These are phyloP conservation scores for Drosophila prostipennis DNA, from an alignment of 2,888 invertebrate genomes.

Conservation along the genomic window DNA sequence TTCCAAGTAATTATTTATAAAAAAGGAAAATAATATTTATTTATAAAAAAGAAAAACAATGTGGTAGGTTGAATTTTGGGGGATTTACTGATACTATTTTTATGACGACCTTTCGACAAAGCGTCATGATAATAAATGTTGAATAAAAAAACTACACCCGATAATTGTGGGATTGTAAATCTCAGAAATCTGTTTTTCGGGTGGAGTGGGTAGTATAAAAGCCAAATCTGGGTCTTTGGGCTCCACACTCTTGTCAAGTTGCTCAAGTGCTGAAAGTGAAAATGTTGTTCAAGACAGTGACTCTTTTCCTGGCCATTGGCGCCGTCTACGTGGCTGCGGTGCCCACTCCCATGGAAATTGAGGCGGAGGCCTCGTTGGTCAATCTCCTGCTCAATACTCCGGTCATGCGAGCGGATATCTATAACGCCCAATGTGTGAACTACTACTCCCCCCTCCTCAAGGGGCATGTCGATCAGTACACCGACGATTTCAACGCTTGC, in stretches of 20 bases:
- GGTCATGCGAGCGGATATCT: background rate
- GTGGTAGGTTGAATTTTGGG: background rate
- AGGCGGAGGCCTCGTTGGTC: conserved; percentile 26
- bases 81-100: background rate
- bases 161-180: conserved; percentile 5
- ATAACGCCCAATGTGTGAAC: conserved; percentile 6
- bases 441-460: conserved; percentile 10
- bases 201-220: conserved; percentile 12
- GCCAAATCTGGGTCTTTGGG: background rate
- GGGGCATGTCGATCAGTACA: conserved; percentile 6
- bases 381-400: conserved; percentile 37
- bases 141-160: background rate
- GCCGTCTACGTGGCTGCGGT: conserved; percentile 21
- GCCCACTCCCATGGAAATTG: conserved; percentile 9
- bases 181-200: background rate
- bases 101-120: background rate
- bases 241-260: background rate
- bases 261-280: background rate
- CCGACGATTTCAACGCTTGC: background rate
- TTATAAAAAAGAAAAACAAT: background rate
- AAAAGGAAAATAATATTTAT: too few relatives aligned
- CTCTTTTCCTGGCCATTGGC: conserved; percentile 36
- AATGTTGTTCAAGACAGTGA: conserved; percentile 47
- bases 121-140: conserved; percentile 9
- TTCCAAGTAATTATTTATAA: too few relatives aligned